Base-by-base conservation (phyloP, 2,888 invertebrate species). In the Zhengitettix transpicula region DNA sequence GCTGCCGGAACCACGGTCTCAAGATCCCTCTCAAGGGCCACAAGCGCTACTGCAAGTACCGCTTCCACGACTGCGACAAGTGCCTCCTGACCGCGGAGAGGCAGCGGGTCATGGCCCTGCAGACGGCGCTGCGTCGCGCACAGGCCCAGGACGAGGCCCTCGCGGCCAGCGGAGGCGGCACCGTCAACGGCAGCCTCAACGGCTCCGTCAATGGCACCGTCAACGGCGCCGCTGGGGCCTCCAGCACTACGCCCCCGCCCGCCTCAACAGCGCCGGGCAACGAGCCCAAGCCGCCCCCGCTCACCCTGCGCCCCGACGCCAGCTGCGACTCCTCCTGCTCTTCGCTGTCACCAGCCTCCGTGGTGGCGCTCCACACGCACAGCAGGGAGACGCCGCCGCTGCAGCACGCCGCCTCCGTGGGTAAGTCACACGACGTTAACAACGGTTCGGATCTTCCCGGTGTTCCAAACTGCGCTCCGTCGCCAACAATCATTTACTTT, bases 1-100 rank as follows among this genome's bases (percentile, higher is more conserved):
- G 93, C 41, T 95, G 95, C 74, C 81, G 91, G 62, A 94, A 94
- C 77, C 95, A 95, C 74, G 82, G 87, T n/a, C 78, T 89, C 69
- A 89, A 89, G 72, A 85, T 90, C 66, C 84, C 85, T 73, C 79
- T 94, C 65, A 92, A 91, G 74, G 93, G 91, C 15, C 95, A 95
- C 77, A 95, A 95, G 73, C 81, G 91, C 42, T 92, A 91, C 75
- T 96, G 95, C 79, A 82, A 83, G 69, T 93, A 80, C 75, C 84
- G 89, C 64, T 79, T 82, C 70, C 94, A 94, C 75, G 81, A 77
- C 63, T 95, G 95, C 74, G 84, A 86, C 65, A 89, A 89, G 75
- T 95, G 95, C 72, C 82, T 84, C 63, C 75, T 91, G 61, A 92
- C 93, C 0, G 87, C 88, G 0, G 90, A 92, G 69, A 75, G 94